phyloP scores from a whole-genome alignment of 1,140 invertebrate genomes.

The Vanessa tameamea region DNA sequence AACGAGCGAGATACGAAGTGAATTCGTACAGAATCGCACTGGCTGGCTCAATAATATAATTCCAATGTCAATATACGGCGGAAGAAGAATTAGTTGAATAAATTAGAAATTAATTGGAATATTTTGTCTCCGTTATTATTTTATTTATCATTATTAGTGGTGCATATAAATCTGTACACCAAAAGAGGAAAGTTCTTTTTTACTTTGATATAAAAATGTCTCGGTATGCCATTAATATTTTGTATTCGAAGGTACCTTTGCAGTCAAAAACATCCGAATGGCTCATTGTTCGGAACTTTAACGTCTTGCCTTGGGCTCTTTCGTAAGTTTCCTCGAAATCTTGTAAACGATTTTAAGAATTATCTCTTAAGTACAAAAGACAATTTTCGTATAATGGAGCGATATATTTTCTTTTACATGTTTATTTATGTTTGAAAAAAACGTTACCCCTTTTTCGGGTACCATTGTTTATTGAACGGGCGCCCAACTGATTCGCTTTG shows the following conservation, averaged over 20 bases:
- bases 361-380: constrained; percentile 4
- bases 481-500: constrained; percentile 23
- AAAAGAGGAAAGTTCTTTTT: not conserved
- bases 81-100: no score
- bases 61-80: no score
- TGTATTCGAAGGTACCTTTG: constrained; percentile 12
- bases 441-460: constrained; percentile 15
- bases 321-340: constrained; percentile 7
- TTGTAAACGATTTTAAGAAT: constrained; percentile 8
- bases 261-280: constrained; percentile 22
- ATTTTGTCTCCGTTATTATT: no score
- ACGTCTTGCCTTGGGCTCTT: constrained; percentile 11
- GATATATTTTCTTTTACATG: constrained; percentile 9
- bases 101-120: no score
- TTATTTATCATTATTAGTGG: no score
- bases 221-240: constrained; percentile 1
- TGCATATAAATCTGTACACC: not conserved
- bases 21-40: no score
- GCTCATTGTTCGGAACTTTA: constrained; percentile 27
- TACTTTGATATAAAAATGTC: constrained; percentile 10
- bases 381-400: constrained; percentile 14
- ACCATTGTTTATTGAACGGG: constrained; percentile 24
- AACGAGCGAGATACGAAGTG: no score
- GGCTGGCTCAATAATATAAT: no score
- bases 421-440: constrained; percentile 24